These are phyloP conservation scores for Actinernus sp. DNA, from an alignment of 92 coral and sea anemone genomes.

Conservation along the genomic window DNA sequence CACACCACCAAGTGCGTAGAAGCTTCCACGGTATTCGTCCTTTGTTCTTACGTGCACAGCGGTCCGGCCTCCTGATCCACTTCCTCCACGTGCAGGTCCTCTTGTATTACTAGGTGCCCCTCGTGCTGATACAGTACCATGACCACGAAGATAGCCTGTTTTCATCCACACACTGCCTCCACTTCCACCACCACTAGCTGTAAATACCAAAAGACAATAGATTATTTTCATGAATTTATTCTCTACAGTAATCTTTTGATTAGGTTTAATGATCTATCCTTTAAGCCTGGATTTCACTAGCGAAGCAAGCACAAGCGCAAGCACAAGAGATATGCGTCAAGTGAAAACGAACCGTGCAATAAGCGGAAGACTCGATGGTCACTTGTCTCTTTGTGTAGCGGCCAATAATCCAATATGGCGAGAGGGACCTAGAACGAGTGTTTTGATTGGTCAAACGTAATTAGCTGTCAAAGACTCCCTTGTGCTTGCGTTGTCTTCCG, in stretches of 20 bases:
- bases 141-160: slow-evolving; percentile 60
- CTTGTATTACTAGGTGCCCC: slow-evolving; percentile 55
- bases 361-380: no score
- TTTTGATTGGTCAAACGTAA: no score
- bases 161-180: slow-evolving; percentile 71
- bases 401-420: no score
- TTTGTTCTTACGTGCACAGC: slow-evolving; percentile 46
- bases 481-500: no score
- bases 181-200: slow-evolving; percentile 79
- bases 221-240: neutral
- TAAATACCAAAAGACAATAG: neutral
- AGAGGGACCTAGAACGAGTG: no score
- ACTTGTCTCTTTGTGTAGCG: no score
- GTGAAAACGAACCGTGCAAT: no score
- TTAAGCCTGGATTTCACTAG: neutral
- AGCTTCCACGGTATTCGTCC: slow-evolving; percentile 70
- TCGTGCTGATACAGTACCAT: slow-evolving; percentile 58
- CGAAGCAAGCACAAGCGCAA: no score
- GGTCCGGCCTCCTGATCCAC: slow-evolving; percentile 76
- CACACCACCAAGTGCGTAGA: slow-evolving; percentile 44
- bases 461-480: no score
- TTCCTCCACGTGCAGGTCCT: slow-evolving; percentile 56
- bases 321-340: no score
- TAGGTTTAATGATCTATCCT: neutral
- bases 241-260: no score